These are phyloP conservation scores for Catocala sponsa DNA, from an alignment of 2,888 invertebrate species.

Conservation along the genomic window DNA sequence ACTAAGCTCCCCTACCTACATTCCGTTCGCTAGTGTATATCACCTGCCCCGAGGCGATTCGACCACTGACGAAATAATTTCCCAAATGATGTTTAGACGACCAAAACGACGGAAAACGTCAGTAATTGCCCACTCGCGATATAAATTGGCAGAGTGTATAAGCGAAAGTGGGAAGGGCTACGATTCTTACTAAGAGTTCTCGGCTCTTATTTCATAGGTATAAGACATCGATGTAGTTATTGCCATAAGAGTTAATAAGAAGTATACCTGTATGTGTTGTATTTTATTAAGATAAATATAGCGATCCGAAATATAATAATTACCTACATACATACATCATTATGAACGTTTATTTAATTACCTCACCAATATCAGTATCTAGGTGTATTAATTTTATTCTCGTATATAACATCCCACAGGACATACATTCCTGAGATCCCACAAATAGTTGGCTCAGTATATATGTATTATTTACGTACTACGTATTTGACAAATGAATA, in stretches of 20 bases:
- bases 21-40: slow-evolving; percentile 51
- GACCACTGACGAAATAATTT: slow-evolving; percentile 74
- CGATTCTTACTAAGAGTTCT: slow-evolving; percentile 56
- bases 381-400: no score
- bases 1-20: slow-evolving; percentile 41
- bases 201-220: slow-evolving; percentile 23
- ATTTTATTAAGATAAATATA: background rate
- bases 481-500: no score
- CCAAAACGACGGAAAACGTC: slow-evolving; percentile 76
- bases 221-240: no score
- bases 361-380: no score
- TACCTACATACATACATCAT: no score
- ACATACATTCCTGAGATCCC: no score
- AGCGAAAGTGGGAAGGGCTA: slow-evolving; percentile 73
- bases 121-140: slow-evolving; percentile 81
- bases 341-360: no score
- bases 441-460: no score
- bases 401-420: no score
- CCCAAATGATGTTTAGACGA: slow-evolving; percentile 77
- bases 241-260: no score
- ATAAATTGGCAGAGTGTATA: slow-evolving; percentile 84
- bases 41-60: slow-evolving; percentile 64
- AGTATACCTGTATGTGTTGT: background rate
- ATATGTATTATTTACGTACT: no score
- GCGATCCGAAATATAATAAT: no score